A percentile compares a stretch with the other conserved stretches of the same genome.
Evolutionary conservation across 2,797 vertebrate genomes (phyloP).

Genomic region (Pangasius macronema): DNA sequence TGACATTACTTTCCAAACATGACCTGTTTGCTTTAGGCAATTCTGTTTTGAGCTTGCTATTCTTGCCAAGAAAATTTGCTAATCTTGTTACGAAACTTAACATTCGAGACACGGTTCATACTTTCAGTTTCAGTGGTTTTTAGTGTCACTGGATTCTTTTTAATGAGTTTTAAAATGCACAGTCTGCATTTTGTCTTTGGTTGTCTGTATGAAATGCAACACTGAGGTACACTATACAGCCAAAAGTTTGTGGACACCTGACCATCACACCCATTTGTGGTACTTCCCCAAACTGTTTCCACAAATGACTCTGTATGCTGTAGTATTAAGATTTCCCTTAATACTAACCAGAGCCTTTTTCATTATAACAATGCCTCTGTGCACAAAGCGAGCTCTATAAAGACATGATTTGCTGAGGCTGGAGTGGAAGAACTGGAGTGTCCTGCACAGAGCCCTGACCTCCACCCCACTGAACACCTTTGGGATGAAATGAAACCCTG

Average conservation of each 20-base stretch:
- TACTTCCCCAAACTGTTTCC: background rate
- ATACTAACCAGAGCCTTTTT: background rate
- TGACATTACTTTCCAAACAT: constrained; percentile 1
- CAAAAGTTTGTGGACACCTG: background rate
- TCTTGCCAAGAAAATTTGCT: background rate
- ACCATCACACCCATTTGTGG: background rate
- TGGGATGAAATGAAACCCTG: background rate
- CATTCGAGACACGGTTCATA: background rate
- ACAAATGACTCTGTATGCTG: background rate
- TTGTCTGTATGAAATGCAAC: background rate
- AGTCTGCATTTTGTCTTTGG: background rate
- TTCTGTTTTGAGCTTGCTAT: background rate
- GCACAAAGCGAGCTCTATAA: background rate
- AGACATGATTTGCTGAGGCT: background rate
- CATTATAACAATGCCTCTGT: background rate
- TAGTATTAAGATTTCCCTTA: background rate
- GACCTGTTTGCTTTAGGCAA: background rate
- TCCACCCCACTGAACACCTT: background rate
- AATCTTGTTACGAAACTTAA: background rate
- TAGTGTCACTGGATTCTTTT: background rate
- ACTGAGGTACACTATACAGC: background rate
- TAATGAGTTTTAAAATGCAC: background rate
- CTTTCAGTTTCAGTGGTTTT: background rate
- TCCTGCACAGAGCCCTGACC: background rate
- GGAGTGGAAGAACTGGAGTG: background rate